Evolutionary conservation across 2,113 vertebrate species (phyloP), one percentile per base, ranked within the genome.

Genomic region (Gymnorhina tibicen): DNA sequence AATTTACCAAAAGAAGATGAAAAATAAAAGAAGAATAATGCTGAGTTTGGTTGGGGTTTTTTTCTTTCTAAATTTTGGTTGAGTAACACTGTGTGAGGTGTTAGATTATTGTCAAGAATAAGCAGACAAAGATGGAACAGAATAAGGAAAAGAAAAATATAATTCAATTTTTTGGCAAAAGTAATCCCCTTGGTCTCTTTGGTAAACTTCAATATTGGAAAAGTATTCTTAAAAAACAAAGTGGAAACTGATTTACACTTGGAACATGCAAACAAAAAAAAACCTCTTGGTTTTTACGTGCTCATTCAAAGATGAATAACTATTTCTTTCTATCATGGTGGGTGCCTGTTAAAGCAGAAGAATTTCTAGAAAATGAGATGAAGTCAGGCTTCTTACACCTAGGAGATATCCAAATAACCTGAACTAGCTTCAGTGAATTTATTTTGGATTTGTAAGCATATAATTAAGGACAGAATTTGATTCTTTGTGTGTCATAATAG

Each of bases 121-220:
- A 85, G 26, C n/a, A 92, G 44, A 89, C 63, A 70, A 37, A 55
- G 5, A 66, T 37, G 53, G 87, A 93, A 86, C 50, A 75, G 30
- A 88, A 87, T 95, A 85, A 94, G 32, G 32, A 27, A 84, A 91
- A 58, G 55, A 44, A 95, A 85, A 82, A 44, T 78, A 67, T 44
- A 87, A 55, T 96, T 81, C 8, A 41, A 42, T 80, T 59, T 97
- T 88, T 92, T 95, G 83, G 79, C 72, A 84, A 79, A 96, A 94
- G 21, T 64, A 87, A 28, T 72, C 68, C 44, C 19, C 30, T 79
- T 69, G n/a, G 18, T 92, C 49, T 94, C 30, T 92, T 68, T 82
- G 87, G 33, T 70, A 94, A 85, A 91, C 20, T 84, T 7, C 60
- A 53, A 12, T 85, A 49, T 73, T 92, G 64, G 58, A 85, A 80